Evolutionary conservation across 2,113 vertebrate genomes (phyloP).

Genomic region (Aleadryas rufinucha): DNA sequence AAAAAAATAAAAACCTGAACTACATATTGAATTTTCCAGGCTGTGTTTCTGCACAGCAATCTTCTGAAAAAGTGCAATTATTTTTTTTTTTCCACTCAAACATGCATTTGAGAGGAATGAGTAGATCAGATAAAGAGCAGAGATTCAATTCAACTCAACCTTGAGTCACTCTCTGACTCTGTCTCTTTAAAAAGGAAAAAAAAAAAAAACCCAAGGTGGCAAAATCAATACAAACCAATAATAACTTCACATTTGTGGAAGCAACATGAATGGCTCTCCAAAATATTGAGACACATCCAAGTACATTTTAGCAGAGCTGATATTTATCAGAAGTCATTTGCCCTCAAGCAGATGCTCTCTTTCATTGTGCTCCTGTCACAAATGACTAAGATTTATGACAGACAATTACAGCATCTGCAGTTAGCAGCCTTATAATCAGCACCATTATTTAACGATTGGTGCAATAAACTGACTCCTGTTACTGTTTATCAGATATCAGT

Average conservation of each 20-base stretch:
- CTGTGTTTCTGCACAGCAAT: slow-evolving; percentile 75
- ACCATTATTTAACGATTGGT: slow-evolving; percentile 97
- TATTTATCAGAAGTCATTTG: slow-evolving; percentile 91
- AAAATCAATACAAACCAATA: slow-evolving; percentile 90
- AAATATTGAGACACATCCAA: slow-evolving; percentile 91
- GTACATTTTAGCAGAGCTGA: slow-evolving; percentile 87
- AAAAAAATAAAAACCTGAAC: slow-evolving; percentile 61
- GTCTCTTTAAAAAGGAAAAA: slow-evolving; percentile 67
- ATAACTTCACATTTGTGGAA: slow-evolving; percentile 89
- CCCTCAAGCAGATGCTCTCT: slow-evolving; percentile 87
- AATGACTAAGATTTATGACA: slow-evolving; percentile 94
- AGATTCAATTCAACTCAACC: slow-evolving; percentile 81
- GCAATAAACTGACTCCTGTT: slow-evolving; percentile 92
- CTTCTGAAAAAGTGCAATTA: slow-evolving; percentile 77
- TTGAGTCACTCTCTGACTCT: slow-evolving; percentile 78
- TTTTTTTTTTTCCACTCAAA: slow-evolving; percentile 76
- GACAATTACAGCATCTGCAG: slow-evolving; percentile 92
- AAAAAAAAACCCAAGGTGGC: slow-evolving; percentile 69
- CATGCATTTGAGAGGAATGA: slow-evolving; percentile 81
- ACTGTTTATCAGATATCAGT: slow-evolving; percentile 90
- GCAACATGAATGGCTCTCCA: slow-evolving; percentile 87
- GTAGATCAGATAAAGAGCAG: slow-evolving; percentile 82
- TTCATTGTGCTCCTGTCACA: slow-evolving; percentile 93
- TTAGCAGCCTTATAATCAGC: slow-evolving; percentile 93
- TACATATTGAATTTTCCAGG: slow-evolving; percentile 77